These are phyloP conservation scores for Leucania comma DNA, from an alignment of 2,888 invertebrate species.

Conservation along the genomic window DNA sequence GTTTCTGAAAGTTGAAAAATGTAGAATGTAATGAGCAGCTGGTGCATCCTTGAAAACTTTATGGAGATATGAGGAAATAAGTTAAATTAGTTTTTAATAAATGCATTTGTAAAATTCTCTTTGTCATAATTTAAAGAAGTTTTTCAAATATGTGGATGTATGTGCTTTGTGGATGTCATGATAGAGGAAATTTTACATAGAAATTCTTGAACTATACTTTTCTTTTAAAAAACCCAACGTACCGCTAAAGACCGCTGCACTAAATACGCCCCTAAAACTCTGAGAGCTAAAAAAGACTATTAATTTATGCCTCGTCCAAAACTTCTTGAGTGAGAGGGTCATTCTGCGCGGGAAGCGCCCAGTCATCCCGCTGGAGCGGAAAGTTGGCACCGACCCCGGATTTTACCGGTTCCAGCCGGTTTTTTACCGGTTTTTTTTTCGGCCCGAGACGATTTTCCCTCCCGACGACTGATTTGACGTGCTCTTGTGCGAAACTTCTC, in stretches of 20 bases:
- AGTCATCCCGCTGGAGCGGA: slow-evolving; percentile 73
- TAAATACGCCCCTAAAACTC: slow-evolving; percentile 11
- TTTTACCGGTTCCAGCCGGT: slow-evolving; percentile 69
- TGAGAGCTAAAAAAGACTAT: slow-evolving; percentile 42
- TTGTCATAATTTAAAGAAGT: too few species aligned
- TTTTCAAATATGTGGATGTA: too few species aligned
- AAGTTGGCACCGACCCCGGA: slow-evolving; percentile 78
- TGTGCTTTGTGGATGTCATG: too few species aligned
- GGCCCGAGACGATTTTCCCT: slow-evolving; percentile 52
- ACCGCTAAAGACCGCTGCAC: not conserved
- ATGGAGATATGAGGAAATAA: not conserved
- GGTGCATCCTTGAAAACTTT: slow-evolving; percentile 2
- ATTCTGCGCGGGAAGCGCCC: slow-evolving; percentile 71
- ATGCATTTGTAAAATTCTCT: not conserved
- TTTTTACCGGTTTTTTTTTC: slow-evolving; percentile 65
- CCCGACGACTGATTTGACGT: slow-evolving; percentile 66
- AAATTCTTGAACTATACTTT: not conserved
- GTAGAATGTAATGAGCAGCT: slow-evolving; percentile 16
- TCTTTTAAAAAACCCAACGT: not conserved
- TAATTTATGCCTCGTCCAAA: slow-evolving; percentile 72
- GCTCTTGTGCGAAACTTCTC: slow-evolving; percentile 54
- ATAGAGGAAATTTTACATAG: too few species aligned
- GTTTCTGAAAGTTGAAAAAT: slow-evolving; percentile 5
- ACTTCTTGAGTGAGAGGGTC: slow-evolving; percentile 66
- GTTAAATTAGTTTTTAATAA: slow-evolving; percentile 14